Evolutionary conservation across 2,113 vertebrate genomes (phyloP), one percentile per base, ranked within the genome.

Genomic region (Polyodon spathula): DNA sequence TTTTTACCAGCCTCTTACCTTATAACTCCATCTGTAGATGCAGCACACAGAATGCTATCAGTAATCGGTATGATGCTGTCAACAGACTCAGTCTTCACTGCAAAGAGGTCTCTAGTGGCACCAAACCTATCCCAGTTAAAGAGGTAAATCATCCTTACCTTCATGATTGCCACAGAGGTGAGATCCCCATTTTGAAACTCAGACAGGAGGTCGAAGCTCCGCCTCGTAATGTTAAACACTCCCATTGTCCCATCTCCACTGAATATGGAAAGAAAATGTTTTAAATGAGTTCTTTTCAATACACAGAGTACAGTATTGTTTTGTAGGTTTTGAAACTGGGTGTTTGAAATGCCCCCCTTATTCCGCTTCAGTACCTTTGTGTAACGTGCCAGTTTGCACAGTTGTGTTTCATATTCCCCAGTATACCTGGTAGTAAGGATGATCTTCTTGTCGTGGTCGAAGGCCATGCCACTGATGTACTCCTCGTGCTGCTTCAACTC

Each of bases 111-210:
- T 2, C 96, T 97, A 60, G 94, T 88, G 0, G 95, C 96, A 1
- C 95, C 96, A 0, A 97, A 97, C 38, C 93, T 94, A 0, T 93
- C 79, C 96, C 96, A 98, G 79, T 98, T 98, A 73, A 99, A 99
- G 75, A 99, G 88, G 76, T 96, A 97, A 63, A 99, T 62, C 17
- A 4, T 17, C 42, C 66, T 64, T 56, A 93, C 92, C 83, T 93
- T 98, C 88, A 97, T 89, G 66, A 99, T 73, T 0, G 67, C 77
- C 4, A 99, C 76, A 0, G 92, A 95, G 0, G 90, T 97, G 60
- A 99, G 83, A 65, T 99, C 96, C 4, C 91, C 91, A 0, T 83
- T 91, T 79, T 98, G 96, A 0, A 74, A 79, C 76, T 99, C 96
- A 0, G 95, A 99, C 37, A 91, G 78, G 58, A 99, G 76, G 15